Evolutionary conservation across 2,797 vertebrate species (phyloP).

Genomic region (Hemitrygon akajei): DNA sequence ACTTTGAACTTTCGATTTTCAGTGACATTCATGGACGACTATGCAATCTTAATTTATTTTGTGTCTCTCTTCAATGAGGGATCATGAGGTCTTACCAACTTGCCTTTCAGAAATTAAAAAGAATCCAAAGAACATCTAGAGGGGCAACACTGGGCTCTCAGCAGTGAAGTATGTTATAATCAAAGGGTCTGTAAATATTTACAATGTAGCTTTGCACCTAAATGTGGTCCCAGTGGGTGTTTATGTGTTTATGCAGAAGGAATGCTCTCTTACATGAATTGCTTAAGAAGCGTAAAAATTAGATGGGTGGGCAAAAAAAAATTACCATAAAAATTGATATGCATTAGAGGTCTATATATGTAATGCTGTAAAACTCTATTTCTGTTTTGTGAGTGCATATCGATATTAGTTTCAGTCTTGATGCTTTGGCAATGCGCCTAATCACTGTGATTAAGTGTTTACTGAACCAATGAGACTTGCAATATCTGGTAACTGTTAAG

Average conservation of each 20-base stretch:
- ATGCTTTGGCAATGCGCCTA: slow-evolving; percentile 39
- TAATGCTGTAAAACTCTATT: not conserved
- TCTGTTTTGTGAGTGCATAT: not conserved
- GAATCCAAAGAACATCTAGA: not conserved
- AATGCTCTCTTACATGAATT: not conserved
- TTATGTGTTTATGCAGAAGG: not conserved
- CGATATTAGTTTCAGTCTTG: not conserved
- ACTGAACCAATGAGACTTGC: slow-evolving; percentile 68
- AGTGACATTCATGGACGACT: not conserved
- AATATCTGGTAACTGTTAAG: slow-evolving; percentile 88
- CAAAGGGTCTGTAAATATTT: not conserved
- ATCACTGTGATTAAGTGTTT: slow-evolving; percentile 70
- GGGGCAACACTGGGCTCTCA: not conserved
- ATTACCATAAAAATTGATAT: not conserved
- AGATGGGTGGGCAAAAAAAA: not conserved
- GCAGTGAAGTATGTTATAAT: not conserved
- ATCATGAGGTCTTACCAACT: not conserved
- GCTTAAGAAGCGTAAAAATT: not conserved
- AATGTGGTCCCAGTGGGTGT: not conserved
- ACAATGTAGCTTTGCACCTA: not conserved
- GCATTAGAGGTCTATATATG: not conserved
- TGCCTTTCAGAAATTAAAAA: not conserved
- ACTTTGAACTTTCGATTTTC: too few species aligned
- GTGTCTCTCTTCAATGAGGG: not conserved
- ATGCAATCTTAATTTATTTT: not conserved